Conservation (phyloP, 1,140 invertebrate genomes). For the Anadara kagoshimensis region DNA sequence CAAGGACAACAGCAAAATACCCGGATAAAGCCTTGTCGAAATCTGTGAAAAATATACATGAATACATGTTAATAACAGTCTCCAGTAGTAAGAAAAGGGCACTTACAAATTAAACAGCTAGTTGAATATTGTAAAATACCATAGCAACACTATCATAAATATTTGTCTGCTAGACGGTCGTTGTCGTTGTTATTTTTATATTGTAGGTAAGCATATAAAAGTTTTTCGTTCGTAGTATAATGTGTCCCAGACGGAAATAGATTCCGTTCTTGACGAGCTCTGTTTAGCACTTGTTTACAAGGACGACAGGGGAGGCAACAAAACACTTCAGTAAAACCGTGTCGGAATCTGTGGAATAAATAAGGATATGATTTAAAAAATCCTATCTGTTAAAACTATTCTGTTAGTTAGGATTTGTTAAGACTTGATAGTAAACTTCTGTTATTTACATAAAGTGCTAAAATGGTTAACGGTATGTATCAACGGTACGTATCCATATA, state of each 20-base stretch:
- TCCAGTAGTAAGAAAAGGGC: background rate
- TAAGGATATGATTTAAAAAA: background rate
- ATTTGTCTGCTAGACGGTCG: too few relatives aligned
- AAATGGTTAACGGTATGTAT: too few relatives aligned
- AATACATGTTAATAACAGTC: background rate
- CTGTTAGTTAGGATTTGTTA: background rate
- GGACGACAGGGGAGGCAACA: background rate
- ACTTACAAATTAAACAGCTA: too few relatives aligned
- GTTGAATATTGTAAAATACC: too few relatives aligned
- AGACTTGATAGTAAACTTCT: too few relatives aligned
- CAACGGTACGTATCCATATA: too few relatives aligned
- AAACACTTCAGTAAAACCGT: too few relatives aligned
- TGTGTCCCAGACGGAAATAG: background rate
- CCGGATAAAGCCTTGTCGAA: constrained; percentile 64
- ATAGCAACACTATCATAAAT: too few relatives aligned
- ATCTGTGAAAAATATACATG: constrained; percentile 46
- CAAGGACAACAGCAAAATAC: constrained; percentile 66
- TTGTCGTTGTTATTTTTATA: too few relatives aligned
- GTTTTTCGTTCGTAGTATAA: too few relatives aligned
- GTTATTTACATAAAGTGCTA: too few relatives aligned
- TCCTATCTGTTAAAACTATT: background rate
- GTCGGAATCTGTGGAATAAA: constrained; percentile 1
- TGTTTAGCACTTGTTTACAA: background rate
- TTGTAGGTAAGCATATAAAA: background rate
- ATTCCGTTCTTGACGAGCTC: background rate